phyloP scores from a whole-genome alignment of 2,113 vertebrate species.

The Willisornis vidua region DNA sequence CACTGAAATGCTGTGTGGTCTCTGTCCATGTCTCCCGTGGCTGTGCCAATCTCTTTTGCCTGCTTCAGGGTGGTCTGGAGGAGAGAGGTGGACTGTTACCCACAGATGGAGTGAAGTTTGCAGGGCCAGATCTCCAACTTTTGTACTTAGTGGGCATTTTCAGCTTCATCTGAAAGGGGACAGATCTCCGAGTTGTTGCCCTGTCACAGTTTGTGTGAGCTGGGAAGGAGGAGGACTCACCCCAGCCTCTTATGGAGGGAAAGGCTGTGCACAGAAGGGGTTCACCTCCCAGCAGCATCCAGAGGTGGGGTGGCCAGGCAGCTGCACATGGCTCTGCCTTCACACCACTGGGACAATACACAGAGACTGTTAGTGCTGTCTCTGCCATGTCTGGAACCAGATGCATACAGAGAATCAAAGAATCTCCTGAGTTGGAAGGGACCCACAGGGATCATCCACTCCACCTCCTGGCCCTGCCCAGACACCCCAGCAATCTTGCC shows the following conservation, averaged over 20 bases:
- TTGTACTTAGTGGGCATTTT: neutral
- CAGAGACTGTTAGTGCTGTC: neutral
- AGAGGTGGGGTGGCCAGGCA: neutral
- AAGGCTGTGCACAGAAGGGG: neutral
- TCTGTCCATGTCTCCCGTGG: accelerated
- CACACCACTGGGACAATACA: neutral
- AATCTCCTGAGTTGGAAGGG: neutral
- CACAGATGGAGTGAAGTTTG: neutral
- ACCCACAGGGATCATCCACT: neutral
- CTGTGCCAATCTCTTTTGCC: neutral
- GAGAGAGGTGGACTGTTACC: neutral
- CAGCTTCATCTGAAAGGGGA: neutral
- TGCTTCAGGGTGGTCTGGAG: neutral
- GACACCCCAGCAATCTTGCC: neutral
- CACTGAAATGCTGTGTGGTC: neutral
- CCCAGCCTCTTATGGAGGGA: accelerated
- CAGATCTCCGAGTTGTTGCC: neutral
- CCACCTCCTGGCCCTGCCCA: neutral
- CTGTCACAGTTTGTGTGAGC: neutral
- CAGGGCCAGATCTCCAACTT: neutral
- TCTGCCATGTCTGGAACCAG: neutral
- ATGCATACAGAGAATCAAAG: neutral
- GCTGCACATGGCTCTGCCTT: neutral
- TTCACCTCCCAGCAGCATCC: neutral
- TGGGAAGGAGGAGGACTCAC: neutral